Evolutionary conservation across 2,797 vertebrate species (phyloP).

Genomic region (Lates japonicus): DNA sequence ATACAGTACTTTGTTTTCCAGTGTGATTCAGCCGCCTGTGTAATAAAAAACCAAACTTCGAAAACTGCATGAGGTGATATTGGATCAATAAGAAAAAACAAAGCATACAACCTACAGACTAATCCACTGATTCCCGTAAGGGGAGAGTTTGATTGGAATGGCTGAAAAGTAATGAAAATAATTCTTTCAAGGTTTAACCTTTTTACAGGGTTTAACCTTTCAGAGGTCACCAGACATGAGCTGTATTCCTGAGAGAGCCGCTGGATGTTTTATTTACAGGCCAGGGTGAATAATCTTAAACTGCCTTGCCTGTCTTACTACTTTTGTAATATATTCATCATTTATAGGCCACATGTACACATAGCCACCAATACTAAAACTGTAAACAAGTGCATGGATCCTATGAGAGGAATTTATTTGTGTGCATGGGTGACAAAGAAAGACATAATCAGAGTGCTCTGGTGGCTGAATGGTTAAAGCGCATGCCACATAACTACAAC

Average conservation of each 20-base stretch:
- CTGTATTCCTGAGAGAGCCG: constrained; percentile 73
- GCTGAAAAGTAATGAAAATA: constrained; percentile 78
- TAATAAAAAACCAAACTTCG: constrained; percentile 27
- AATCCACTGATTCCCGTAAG: constrained; percentile 69
- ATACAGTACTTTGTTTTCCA: constrained; percentile 32
- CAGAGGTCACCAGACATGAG: constrained; percentile 80
- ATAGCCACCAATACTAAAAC: neutral
- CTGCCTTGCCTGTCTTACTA: constrained; percentile 64
- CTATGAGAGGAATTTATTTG: constrained; percentile 12
- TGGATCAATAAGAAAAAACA: constrained; percentile 50
- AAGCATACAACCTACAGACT: constrained; percentile 48
- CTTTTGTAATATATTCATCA: constrained; percentile 62
- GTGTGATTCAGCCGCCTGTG: constrained; percentile 9
- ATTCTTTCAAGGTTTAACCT: constrained; percentile 83
- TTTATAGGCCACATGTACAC: constrained; percentile 56
- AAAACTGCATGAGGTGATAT: constrained; percentile 48
- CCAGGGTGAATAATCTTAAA: constrained; percentile 75
- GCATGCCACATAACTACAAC: neutral
- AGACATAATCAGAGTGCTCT: neutral
- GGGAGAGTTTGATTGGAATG: constrained; percentile 64
- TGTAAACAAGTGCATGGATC: neutral
- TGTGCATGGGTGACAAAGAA: neutral
- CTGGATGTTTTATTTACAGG: constrained; percentile 78
- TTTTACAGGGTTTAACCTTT: constrained; percentile 83
- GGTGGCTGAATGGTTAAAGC: neutral